These are phyloP conservation scores for Heliothis peltigera DNA, from an alignment of 2,888 invertebrate genomes.

Conservation along the genomic window DNA sequence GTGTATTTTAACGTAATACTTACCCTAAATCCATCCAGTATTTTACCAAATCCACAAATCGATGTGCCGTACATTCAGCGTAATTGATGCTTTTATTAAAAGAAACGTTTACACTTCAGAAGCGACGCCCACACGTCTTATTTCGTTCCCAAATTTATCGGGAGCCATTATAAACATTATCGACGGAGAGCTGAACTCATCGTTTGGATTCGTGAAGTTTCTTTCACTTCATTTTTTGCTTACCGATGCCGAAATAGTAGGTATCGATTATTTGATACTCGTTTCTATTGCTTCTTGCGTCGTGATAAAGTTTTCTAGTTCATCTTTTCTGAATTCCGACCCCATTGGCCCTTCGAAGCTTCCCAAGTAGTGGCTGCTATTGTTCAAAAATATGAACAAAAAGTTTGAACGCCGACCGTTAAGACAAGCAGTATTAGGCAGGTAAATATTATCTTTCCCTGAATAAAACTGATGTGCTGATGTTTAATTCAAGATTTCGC, in stretches of 20 bases:
- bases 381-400: neutral
- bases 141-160: constrained; percentile 36
- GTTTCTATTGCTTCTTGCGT: constrained; percentile 44
- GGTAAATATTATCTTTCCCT: constrained; percentile 12
- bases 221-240: constrained; percentile 50
- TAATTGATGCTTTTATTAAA: constrained; percentile 40
- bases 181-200: constrained; percentile 60
- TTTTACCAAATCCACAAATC: constrained; percentile 8
- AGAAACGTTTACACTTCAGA: constrained; percentile 23
- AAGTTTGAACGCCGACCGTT: too few species aligned
- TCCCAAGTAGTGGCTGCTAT: neutral
- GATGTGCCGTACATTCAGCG: constrained; percentile 6
- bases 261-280: constrained; percentile 65
- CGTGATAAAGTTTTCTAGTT: neutral
- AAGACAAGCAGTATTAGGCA: too few species aligned
- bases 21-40: constrained; percentile 34
- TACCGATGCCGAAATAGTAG: constrained; percentile 68
- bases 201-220: constrained; percentile 60
- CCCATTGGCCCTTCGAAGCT: neutral
- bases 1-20: constrained; percentile 34
- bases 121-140: constrained; percentile 26
- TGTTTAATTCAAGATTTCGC: neutral
- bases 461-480: constrained; percentile 4
- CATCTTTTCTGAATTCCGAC: neutral
- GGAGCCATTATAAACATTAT: constrained; percentile 51